phyloP scores from a whole-genome alignment of 1,140 invertebrate genomes.

The Camponotus pennsylvanicus region DNA sequence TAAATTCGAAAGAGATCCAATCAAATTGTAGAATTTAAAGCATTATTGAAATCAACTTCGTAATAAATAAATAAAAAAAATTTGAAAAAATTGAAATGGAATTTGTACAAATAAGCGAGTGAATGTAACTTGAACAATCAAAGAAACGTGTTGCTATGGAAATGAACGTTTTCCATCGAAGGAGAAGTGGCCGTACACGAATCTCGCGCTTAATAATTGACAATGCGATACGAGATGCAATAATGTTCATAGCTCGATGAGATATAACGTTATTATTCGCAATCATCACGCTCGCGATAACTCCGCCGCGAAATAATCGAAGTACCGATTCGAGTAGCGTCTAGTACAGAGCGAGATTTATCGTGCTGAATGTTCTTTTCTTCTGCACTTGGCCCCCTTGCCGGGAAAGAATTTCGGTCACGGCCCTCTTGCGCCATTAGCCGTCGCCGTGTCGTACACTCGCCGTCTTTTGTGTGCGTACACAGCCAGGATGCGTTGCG shows the following conservation, averaged over 20 bases:
- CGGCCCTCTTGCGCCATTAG: slow-evolving; percentile 81
- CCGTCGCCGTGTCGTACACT: slow-evolving; percentile 56
- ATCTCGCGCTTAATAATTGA: slow-evolving; percentile 12
- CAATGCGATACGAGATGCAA: background rate
- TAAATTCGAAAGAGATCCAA: background rate
- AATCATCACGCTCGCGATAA: slow-evolving; percentile 8
- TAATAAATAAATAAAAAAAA: too few relatives aligned
- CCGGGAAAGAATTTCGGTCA: slow-evolving; percentile 83
- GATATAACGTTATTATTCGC: slow-evolving; percentile 3
- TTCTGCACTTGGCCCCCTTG: slow-evolving; percentile 84
- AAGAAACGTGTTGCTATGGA: background rate
- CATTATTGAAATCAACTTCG: too few relatives aligned
- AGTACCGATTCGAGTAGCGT: background rate
- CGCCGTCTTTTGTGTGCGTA: slow-evolving; percentile 37
- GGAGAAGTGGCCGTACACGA: background rate
- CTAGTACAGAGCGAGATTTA: slow-evolving; percentile 61
- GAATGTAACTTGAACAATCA: too few relatives aligned
- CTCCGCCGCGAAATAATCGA: background rate
- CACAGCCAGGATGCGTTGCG: background rate
- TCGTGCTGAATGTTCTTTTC: slow-evolving; percentile 65
- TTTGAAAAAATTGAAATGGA: too few relatives aligned
- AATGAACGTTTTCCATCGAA: background rate
- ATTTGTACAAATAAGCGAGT: too few relatives aligned
- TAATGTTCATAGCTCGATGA: background rate
- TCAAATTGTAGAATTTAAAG: background rate